phyloP scores from a whole-genome alignment of 2,888 invertebrate species.

The Cynaeus angustus region DNA sequence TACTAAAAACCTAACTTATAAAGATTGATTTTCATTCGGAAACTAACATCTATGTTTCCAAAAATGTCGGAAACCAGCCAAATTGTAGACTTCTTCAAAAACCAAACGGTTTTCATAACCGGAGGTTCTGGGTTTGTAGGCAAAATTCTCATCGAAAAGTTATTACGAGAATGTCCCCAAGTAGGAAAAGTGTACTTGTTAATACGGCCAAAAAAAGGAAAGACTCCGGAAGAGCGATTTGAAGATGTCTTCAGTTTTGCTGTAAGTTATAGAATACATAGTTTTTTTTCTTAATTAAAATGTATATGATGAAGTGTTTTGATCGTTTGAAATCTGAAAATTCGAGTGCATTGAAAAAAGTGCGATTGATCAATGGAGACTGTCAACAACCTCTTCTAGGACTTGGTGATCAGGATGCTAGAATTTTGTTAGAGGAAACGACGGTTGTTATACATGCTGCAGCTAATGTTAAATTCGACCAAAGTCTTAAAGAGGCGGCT shows the following conservation, averaged over 20 bases:
- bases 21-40: too few species aligned
- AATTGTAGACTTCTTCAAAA: constrained; percentile 49
- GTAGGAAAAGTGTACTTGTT: constrained; percentile 63
- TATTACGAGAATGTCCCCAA: constrained; percentile 60
- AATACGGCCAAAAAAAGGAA: constrained; percentile 63
- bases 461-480: constrained; percentile 85
- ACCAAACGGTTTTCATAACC: constrained; percentile 56
- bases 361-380: constrained; percentile 75
- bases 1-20: too few species aligned
- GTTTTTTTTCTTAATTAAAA: too few species aligned
- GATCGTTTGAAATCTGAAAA: constrained; percentile 57
- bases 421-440: constrained; percentile 73
- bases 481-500: constrained; percentile 78
- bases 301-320: constrained; percentile 16
- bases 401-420: constrained; percentile 70
- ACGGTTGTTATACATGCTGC: constrained; percentile 83
- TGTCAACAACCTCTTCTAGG: constrained; percentile 73
- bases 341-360: constrained; percentile 68
- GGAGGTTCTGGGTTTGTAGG: constrained; percentile 59
- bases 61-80: not conserved
- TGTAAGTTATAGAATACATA: constrained; percentile 57
- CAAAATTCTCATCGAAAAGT: constrained; percentile 59
- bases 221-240: constrained; percentile 55
- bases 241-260: constrained; percentile 53
- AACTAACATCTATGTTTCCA: too few species aligned